Base-by-base conservation (phyloP, 2,888 invertebrate genomes). In the Drosophila hamatofila region DNA sequence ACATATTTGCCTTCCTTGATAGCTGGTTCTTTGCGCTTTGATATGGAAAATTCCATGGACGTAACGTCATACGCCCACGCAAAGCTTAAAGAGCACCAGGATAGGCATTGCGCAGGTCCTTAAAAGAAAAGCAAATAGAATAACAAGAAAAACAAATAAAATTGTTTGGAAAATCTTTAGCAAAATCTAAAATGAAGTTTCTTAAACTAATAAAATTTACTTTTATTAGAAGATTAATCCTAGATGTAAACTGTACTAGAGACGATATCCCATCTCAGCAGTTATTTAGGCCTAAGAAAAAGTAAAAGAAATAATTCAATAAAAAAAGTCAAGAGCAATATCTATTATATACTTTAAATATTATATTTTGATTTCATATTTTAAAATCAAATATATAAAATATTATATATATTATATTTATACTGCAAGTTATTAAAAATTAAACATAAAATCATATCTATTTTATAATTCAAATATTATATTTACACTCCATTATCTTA, bases 91-190 rank as follows among this genome's bases (percentile, higher is more conserved):
- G 49, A 49, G 49, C 49, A 33, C 49, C 14, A 3, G 8, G 3
- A 8, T 21, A 14, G 33, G 49, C 49, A 49, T 33, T 49, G 49
- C 49, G 49, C 49, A 49, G 49, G 49, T 49, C 49, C 30, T 30
- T 33, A 21, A 21, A 33, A 30, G 3, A 44, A 46, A 30, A 12
- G 4, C 48, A 48, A 48, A 12, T 18, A 30, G 30, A 48, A 30
- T 0, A 27, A 30, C 6, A 33, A 0, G 11, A 33, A 12, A 18
- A 21, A 14, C 8, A 14, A 49, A 21, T 30, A 7, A 16, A 27
- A 48, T 8, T 6, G 7, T 7, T 2, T 42, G 12, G 21, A 25
- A 48, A n/a, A 25, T 16, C 16, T n/a, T 16, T 2, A 25, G 9
- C 7, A 2, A 27, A n/a, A 27, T n/a, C 27, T n/a, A 1, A 46